Percentiles rank a stretch among this genome's conserved stretches.
phyloP scores from a whole-genome alignment of 2,113 vertebrate genomes.

The Aramus guarauna region DNA sequence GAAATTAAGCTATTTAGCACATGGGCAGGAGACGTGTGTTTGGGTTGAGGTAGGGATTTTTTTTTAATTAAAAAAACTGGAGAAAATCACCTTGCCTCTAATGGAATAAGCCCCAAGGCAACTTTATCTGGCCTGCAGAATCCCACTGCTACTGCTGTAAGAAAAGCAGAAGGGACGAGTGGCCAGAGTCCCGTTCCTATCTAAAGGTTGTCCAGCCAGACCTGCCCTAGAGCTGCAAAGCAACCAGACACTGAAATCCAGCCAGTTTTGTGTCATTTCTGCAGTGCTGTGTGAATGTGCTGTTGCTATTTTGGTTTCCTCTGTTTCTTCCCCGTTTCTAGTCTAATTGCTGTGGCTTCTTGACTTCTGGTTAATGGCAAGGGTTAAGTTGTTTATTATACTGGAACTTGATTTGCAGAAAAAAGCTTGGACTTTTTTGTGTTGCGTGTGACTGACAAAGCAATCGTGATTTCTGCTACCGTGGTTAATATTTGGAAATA shows the following conservation, averaged over 20 bases:
- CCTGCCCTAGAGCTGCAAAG: background rate
- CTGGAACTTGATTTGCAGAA: background rate
- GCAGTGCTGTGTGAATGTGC: background rate
- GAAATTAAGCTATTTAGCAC: constrained; percentile 13
- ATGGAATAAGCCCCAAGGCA: background rate
- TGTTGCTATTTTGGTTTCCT: background rate
- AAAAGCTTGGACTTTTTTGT: background rate
- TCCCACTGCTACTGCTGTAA: background rate
- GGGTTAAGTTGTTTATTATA: background rate
- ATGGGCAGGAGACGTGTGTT: background rate
- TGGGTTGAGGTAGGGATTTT: background rate
- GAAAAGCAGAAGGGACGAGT: background rate
- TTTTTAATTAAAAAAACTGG: background rate
- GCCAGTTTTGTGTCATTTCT: background rate
- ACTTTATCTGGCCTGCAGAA: background rate
- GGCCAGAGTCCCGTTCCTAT: background rate
- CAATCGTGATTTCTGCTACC: background rate
- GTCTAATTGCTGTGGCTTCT: background rate
- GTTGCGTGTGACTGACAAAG: background rate
- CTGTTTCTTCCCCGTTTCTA: background rate
- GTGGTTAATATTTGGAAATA: background rate
- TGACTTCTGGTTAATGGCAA: background rate
- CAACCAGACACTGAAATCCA: background rate
- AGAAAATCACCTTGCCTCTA: background rate
- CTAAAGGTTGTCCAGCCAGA: background rate